Evolutionary conservation across 2,113 vertebrate species (phyloP).

Genomic region (Pardalotus punctatus): DNA sequence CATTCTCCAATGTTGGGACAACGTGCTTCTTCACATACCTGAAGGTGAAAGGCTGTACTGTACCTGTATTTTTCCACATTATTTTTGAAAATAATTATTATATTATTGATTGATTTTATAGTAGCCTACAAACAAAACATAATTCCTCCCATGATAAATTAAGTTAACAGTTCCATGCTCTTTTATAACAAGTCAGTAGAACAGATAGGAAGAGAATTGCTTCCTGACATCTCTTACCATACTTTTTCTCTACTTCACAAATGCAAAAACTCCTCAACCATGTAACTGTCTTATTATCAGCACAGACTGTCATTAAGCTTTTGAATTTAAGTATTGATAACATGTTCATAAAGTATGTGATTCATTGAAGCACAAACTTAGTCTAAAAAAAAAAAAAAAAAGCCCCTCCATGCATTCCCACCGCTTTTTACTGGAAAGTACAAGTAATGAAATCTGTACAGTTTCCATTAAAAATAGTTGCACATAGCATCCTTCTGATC

Average conservation of each 20-base stretch:
- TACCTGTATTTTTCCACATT: not conserved
- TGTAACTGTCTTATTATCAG: not conserved
- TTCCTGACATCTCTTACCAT: not conserved
- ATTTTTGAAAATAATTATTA: not conserved
- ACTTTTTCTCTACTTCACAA: not conserved
- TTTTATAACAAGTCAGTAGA: not conserved
- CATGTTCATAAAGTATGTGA: not conserved
- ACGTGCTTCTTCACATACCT: conserved; percentile 97
- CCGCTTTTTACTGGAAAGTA: not conserved
- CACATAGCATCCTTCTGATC: not conserved
- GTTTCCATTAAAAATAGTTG: not conserved
- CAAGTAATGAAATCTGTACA: not conserved
- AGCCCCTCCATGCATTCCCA: not conserved
- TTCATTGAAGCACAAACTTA: not conserved
- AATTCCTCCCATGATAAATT: not conserved
- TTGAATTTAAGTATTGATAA: not conserved
- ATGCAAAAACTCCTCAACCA: not conserved
- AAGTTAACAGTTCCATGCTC: not conserved
- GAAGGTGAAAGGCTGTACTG: not conserved
- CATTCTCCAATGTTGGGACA: conserved; percentile 99
- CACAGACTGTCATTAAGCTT: not conserved
- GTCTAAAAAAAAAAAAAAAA: not conserved
- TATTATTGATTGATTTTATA: not conserved
- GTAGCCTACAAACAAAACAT: not conserved
- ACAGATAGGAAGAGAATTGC: not conserved